Base-by-base conservation (phyloP, 92 coral and sea anemone genomes). In the Umimayanthus kanabou region DNA sequence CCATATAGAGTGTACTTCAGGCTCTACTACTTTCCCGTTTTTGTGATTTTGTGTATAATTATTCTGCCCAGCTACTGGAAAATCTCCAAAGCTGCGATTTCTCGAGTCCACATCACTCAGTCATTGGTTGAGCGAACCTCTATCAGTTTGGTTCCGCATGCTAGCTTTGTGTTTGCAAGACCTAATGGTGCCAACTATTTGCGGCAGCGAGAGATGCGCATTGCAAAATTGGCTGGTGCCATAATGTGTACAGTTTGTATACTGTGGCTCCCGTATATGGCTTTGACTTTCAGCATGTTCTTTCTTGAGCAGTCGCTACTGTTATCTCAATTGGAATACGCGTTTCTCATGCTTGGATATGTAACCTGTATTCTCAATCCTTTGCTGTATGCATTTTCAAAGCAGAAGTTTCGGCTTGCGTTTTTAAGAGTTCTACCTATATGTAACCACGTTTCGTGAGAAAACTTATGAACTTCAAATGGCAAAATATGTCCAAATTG, bases 201-300 rank as follows among this genome's bases (percentile, higher is more conserved):
- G 5, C 85, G 93, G 39, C 96, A 93, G 88, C 94, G 91, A 47
- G 96, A 95, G 72, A 90, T 92, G 93, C 90, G 92, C 14, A 93
- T 95, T 66, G 98, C 96, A 30, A 95, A 95, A 82, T 90, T 95
- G 93, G 91, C 98, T 6, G 98, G 96, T 0, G 98, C 94, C 1
- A 91, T 93, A 39, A 91, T 95, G 58, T 95, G 93, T 13, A 93
- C 98, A 10, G 93, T 95, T 6, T 95, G 98, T 72, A 87, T 88
- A 5, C 37, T 93, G 15, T 95, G 98, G 98, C 76, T 95, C 22
- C 98, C 98, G 4, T 95, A 95, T 80, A 95, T 91, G 92, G 43
- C 92, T 22, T 80, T 95, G 39, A 88, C 96, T 15, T 93, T 93
- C 57, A 80, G 90, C 18, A 25, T 92, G 87, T 90, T 80, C 76